A percentile compares a stretch with the other conserved stretches of the same genome.
Conservation (phyloP, 2,888 invertebrate species). For the Cheilosia scutellata region DNA sequence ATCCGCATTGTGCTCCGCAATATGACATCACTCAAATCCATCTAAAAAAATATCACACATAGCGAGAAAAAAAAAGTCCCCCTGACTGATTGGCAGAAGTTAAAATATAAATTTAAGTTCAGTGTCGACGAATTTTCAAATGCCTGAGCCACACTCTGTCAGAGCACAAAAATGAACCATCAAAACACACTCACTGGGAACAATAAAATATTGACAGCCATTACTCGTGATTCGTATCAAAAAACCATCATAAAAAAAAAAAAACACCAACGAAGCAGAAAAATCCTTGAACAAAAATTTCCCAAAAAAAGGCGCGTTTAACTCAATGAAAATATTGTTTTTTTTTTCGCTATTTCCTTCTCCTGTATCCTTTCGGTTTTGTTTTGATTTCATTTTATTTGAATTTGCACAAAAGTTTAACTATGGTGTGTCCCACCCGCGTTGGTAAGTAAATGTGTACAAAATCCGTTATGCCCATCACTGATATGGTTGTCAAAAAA, state of each 20-base stretch:
- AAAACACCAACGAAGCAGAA: constrained; percentile 3
- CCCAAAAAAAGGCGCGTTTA: constrained; percentile 14
- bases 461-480: constrained; percentile 51
- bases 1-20: constrained; percentile 69
- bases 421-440: neutral
- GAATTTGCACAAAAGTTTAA: constrained; percentile 50
- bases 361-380: constrained; percentile 23
- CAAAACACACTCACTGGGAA: constrained; percentile 61
- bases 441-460: constrained; percentile 30
- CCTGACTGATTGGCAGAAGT: constrained; percentile 70
- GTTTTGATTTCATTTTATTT: constrained; percentile 56
- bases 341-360: neutral
- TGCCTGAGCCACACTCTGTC: constrained; percentile 7
- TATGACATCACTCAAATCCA: constrained; percentile 61
- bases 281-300: neutral
- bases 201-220: constrained; percentile 74
- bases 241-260: constrained; percentile 12
- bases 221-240: constrained; percentile 68
- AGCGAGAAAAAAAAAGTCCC: neutral
- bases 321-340: constrained; percentile 55
- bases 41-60: constrained; percentile 24
- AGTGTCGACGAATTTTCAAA: constrained; percentile 40
- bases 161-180: constrained; percentile 54
- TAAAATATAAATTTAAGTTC: constrained; percentile 54
- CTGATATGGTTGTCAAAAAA: constrained; percentile 34